These are phyloP conservation scores for Abscondita cerata DNA, from an alignment of 2,888 invertebrate genomes.

Conservation along the genomic window DNA sequence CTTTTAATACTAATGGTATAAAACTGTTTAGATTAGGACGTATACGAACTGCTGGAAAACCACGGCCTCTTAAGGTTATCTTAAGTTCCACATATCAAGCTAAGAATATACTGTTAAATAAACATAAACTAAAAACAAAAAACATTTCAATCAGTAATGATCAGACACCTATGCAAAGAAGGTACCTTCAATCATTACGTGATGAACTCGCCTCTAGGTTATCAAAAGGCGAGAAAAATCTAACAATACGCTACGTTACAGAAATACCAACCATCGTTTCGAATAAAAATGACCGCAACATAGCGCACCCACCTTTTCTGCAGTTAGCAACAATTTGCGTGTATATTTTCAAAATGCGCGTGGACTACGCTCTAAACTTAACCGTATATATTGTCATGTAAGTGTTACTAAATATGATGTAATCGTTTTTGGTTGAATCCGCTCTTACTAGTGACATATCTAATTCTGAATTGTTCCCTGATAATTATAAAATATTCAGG, in stretches of 20 bases:
- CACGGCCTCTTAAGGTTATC: not conserved
- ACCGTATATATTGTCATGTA: not conserved
- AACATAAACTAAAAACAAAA: not conserved
- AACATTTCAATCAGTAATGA: not conserved
- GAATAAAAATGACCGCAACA: not conserved
- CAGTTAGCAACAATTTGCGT: too few species aligned
- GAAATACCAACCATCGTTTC: not conserved
- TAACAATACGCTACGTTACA: not conserved
- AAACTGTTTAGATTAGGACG: not conserved
- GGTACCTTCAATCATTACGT: not conserved
- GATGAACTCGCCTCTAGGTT: not conserved
- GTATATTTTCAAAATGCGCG: too few species aligned
- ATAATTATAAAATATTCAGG: not conserved
- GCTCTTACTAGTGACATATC: not conserved
- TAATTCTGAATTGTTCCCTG: not conserved
- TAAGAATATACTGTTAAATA: not conserved
- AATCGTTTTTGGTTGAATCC: not conserved
- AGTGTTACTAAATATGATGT: not conserved
- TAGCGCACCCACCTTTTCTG: too few species aligned
- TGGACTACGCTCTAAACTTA: too few species aligned
- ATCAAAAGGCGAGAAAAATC: not conserved
- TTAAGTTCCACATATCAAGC: not conserved
- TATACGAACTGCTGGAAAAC: not conserved
- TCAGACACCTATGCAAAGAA: not conserved
- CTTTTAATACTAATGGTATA: not conserved